These are phyloP conservation scores for Gambusia affinis DNA, from an alignment of 2,113 vertebrate genomes.

Conservation along the genomic window DNA sequence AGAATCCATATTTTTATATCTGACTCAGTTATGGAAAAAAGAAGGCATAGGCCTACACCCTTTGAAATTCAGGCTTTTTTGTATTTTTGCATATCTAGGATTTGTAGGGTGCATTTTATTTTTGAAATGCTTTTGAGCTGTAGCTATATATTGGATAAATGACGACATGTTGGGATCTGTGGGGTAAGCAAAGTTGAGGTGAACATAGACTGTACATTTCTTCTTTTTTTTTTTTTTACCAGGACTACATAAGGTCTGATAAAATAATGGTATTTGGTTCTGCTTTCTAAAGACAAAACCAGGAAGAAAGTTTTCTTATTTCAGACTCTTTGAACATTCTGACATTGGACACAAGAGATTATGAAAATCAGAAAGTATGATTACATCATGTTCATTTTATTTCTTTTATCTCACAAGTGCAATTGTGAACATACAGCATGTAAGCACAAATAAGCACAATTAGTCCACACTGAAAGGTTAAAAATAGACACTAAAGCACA, in stretches of 20 bases:
- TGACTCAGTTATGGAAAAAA: too few relatives aligned
- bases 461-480: conserved; percentile 51
- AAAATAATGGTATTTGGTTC: neutral
- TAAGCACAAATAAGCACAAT: conserved; percentile 46
- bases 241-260: neutral
- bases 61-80: too few relatives aligned
- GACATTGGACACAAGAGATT: too few relatives aligned
- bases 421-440: conserved; percentile 45
- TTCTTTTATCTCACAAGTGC: conserved; percentile 53
- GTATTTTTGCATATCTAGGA: too few relatives aligned
- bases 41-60: too few relatives aligned
- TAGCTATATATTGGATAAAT: neutral
- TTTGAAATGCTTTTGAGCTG: too few relatives aligned
- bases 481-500: conserved; percentile 19
- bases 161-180: neutral
- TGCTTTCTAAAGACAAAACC: neutral
- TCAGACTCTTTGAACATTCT: too few relatives aligned
- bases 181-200: neutral
- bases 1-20: too few relatives aligned
- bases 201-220: neutral
- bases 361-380: neutral
- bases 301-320: neutral
- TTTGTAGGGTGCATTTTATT: neutral
- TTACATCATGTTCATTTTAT: conserved; percentile 17
- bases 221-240: neutral